A percentile compares a stretch with the other conserved stretches of the same genome.
Conservation (phyloP, 2,113 vertebrate species). For the Pseudopipra pipra region DNA sequence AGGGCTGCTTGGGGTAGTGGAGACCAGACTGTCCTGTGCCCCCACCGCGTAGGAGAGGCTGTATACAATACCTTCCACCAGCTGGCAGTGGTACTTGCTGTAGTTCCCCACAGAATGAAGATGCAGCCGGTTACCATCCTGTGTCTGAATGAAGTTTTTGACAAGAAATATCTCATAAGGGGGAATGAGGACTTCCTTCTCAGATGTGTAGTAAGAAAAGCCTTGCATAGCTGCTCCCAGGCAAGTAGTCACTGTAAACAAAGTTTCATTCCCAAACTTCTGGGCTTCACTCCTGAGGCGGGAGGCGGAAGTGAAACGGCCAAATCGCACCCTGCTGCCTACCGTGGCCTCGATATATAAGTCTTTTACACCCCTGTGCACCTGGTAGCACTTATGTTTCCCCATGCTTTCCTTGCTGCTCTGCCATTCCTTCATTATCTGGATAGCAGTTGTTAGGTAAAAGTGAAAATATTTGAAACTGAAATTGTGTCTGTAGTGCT, state of each 20-base stretch:
- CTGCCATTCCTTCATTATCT: conserved; percentile 53
- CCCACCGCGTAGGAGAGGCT: neutral
- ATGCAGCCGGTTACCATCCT: conserved; percentile 20
- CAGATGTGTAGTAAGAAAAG: conserved; percentile 39
- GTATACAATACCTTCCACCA: conserved; percentile 56
- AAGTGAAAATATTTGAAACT: conserved; percentile 73
- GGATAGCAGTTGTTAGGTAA: conserved; percentile 70
- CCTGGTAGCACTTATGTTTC: neutral
- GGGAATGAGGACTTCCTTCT: conserved; percentile 65
- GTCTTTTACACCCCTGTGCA: conserved; percentile 29
- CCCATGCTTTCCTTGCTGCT: neutral
- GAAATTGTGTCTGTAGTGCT: conserved; percentile 50
- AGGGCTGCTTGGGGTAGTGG: neutral
- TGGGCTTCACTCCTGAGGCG: neutral
- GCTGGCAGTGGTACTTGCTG: conserved; percentile 67
- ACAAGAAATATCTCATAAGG: conserved; percentile 69
- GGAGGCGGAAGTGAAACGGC: conserved; percentile 63
- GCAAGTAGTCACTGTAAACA: conserved; percentile 64
- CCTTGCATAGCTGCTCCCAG: conserved; percentile 50
- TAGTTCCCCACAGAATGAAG: conserved; percentile 54
- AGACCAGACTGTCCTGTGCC: neutral
- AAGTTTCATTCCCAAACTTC: conserved; percentile 49
- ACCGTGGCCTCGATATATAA: neutral
- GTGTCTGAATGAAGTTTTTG: neutral
- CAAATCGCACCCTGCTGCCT: conserved; percentile 58